Conservation (phyloP, 2,113 vertebrate genomes). For the Platysternon megacephalum region DNA sequence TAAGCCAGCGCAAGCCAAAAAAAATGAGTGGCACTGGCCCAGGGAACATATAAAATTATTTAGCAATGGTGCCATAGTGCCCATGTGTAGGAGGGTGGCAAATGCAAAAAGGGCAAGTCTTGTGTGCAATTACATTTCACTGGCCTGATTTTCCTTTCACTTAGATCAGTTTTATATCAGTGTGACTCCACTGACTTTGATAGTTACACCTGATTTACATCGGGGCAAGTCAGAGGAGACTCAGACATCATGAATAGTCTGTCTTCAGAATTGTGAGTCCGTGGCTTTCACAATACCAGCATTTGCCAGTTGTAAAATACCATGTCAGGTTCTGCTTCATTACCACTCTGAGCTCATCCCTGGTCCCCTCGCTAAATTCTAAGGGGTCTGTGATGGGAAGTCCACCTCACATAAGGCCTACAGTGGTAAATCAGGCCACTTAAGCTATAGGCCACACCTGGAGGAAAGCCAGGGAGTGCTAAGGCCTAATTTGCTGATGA, state of each 20-base stretch:
- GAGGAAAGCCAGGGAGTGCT: not conserved
- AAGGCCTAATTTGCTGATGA: not conserved
- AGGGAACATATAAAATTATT: not conserved
- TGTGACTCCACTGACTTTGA: not conserved
- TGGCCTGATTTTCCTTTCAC: not conserved
- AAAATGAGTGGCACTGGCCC: not conserved
- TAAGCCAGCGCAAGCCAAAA: not conserved
- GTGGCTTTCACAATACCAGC: not conserved
- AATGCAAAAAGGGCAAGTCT: not conserved
- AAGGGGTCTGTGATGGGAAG: not conserved
- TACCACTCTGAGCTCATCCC: not conserved
- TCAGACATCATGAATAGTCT: not conserved
- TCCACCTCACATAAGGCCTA: fast-evolving
- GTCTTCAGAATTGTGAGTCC: not conserved
- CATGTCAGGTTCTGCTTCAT: not conserved
- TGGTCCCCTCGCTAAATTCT: not conserved
- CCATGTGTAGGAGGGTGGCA: not conserved
- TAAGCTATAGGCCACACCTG: not conserved
- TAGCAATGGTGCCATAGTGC: not conserved
- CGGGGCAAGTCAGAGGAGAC: fast-evolving
- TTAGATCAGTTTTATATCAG: not conserved
- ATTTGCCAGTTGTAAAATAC: not conserved
- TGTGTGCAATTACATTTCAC: not conserved
- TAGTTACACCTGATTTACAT: fast-evolving
- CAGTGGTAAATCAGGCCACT: not conserved